Conservation (phyloP, 2,797 vertebrate genomes). For the Liasis olivaceus region DNA sequence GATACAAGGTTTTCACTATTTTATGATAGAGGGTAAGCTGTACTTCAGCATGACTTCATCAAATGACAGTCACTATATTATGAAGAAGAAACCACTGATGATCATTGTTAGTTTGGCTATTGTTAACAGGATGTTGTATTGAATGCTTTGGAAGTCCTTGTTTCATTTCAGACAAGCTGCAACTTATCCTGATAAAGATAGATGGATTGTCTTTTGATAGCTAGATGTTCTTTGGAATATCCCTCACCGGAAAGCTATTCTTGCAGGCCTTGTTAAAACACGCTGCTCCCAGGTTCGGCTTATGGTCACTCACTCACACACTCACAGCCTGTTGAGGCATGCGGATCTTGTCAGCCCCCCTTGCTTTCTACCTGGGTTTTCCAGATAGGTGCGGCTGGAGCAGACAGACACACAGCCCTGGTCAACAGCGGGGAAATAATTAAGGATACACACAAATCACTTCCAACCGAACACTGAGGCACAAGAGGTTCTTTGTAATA, state of each 20-base stretch:
- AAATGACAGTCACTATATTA: neutral
- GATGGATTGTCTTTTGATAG: neutral
- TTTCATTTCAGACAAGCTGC: constrained; percentile 2
- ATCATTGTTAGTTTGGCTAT: neutral
- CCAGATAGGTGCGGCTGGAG: too few species aligned
- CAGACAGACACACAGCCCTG: too few species aligned
- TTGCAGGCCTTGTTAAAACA: too few species aligned
- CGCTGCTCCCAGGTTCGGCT: too few species aligned
- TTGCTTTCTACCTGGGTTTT: too few species aligned
- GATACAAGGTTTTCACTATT: constrained; percentile 58
- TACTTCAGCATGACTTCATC: constrained; percentile 42
- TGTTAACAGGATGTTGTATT: neutral
- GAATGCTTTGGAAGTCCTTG: neutral
- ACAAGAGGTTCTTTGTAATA: too few species aligned
- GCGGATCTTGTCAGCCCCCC: too few species aligned
- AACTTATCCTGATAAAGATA: neutral
- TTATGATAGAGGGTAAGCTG: constrained; percentile 60
- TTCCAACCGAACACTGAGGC: too few species aligned
- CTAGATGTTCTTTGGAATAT: neutral
- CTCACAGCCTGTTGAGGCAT: too few species aligned
- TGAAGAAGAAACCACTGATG: neutral
- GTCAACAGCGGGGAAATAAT: too few species aligned
- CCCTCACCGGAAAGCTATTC: neutral
- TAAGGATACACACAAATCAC: too few species aligned
- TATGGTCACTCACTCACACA: too few species aligned